Percentiles rank a stretch among this genome's conserved stretches.
Evolutionary conservation across 2,797 vertebrate species (phyloP).

Genomic region (Xenops minutus): DNA sequence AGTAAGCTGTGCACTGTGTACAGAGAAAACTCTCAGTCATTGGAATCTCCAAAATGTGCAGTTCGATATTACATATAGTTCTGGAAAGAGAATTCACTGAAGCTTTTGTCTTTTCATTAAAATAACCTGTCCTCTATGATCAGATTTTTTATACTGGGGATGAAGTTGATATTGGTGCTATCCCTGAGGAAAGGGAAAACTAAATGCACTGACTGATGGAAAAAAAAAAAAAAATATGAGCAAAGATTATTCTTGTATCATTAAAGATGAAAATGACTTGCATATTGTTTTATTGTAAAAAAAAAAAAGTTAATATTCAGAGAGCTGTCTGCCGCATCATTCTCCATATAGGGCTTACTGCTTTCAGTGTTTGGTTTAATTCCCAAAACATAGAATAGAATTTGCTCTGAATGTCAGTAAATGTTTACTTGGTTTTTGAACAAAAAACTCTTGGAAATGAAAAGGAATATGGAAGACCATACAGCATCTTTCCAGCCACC

Average conservation of each 20-base stretch:
- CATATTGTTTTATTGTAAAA: background rate
- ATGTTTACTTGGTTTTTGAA: background rate
- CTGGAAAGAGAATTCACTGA: background rate
- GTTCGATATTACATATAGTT: background rate
- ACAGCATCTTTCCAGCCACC: background rate
- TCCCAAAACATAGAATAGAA: background rate
- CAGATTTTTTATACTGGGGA: background rate
- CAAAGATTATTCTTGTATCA: background rate
- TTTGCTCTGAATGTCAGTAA: background rate
- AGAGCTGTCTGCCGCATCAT: background rate
- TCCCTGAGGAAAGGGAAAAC: background rate
- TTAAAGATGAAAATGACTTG: background rate
- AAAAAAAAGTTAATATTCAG: background rate
- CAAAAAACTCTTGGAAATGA: background rate
- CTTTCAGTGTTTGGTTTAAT: background rate
- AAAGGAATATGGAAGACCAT: background rate
- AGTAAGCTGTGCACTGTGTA: background rate
- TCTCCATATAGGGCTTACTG: background rate
- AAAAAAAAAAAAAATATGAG: background rate
- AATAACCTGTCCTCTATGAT: background rate
- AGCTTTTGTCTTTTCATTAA: background rate
- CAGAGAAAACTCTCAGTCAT: background rate
- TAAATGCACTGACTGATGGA: background rate
- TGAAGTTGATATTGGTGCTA: background rate
- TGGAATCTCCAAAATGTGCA: background rate